A percentile compares a stretch with the other conserved stretches of the same genome.
Conservation (phyloP, 1,140 invertebrate species). For the Copidosoma floridanum region DNA sequence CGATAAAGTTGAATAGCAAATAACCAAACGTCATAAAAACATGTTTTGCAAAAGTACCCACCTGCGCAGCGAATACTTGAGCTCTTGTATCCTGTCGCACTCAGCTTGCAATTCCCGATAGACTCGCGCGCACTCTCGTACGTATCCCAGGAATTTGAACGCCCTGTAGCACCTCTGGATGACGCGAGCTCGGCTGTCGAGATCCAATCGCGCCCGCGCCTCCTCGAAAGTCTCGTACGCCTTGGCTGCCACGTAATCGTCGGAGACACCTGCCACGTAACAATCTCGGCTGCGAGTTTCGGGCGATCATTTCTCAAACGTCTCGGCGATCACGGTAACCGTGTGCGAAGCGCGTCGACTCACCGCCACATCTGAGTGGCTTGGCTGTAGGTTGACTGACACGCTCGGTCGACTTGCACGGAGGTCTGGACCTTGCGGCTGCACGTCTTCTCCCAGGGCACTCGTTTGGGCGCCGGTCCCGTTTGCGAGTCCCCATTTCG, state of each 20-base stretch:
- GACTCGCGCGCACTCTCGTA: conserved; percentile 38
- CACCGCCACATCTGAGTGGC: conserved; percentile 52
- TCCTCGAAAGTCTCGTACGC: conserved; percentile 61
- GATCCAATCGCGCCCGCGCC: conserved; percentile 53
- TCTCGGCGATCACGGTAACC: not conserved
- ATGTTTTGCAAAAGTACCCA: too few species aligned
- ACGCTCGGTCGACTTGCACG: conserved; percentile 50
- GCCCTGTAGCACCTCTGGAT: conserved; percentile 63
- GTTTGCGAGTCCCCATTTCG: conserved; percentile 67
- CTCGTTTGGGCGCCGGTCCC: conserved; percentile 56
- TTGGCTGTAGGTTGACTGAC: conserved; percentile 38
- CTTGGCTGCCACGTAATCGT: conserved; percentile 58
- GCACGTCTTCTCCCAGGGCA: conserved; percentile 55
- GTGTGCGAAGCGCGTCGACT: not conserved
- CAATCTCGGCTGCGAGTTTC: conserved; percentile 47
- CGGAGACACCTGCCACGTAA: conserved; percentile 60
- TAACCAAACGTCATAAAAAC: too few species aligned
- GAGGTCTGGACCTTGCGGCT: conserved; percentile 63
- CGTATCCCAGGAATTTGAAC: conserved; percentile 44
- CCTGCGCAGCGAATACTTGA: too few species aligned
- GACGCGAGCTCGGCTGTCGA: conserved; percentile 56
- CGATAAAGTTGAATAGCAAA: too few species aligned
- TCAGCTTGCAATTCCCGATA: conserved; percentile 41
- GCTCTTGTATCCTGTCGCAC: conserved; percentile 51
- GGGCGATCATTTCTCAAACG: not conserved